A percentile compares a stretch with the other conserved stretches of the same genome.
phyloP scores from a whole-genome alignment of 2,888 invertebrate species.

The Thymelicus sylvestris region DNA sequence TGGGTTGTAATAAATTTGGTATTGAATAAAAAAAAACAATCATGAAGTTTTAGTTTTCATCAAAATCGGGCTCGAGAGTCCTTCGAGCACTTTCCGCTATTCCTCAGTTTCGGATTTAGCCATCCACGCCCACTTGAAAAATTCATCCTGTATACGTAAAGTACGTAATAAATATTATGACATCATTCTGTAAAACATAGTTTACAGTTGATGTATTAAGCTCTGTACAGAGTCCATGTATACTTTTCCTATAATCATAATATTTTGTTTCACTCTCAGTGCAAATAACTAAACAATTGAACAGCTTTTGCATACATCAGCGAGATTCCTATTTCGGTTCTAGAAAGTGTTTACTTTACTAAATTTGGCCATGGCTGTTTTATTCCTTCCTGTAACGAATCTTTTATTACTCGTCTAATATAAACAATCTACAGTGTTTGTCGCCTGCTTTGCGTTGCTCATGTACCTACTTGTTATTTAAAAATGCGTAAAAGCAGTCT shows the following conservation, averaged over 20 bases:
- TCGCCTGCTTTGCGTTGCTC: constrained; percentile 45
- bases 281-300: background rate
- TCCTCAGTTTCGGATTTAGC: no score
- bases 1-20: no score
- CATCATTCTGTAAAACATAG: no score
- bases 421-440: constrained; percentile 58
- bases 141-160: no score
- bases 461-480: background rate
- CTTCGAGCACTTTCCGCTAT: no score
- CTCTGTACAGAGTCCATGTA: no score
- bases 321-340: constrained; percentile 11
- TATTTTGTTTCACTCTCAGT: background rate
- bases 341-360: constrained; percentile 51
- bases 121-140: no score
- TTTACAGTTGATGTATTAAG: no score
- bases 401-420: constrained; percentile 58
- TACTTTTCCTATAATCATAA: background rate
- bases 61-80: no score
- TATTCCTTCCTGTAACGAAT: constrained; percentile 69
- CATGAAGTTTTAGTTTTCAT: no score
- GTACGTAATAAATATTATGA: no score
- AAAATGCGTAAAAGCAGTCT: background rate
- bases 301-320: constrained; percentile 23
- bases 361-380: constrained; percentile 49
- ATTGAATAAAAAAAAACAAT: no score